phyloP scores from a whole-genome alignment of 2,888 invertebrate species.

The Cryptus armator region DNA sequence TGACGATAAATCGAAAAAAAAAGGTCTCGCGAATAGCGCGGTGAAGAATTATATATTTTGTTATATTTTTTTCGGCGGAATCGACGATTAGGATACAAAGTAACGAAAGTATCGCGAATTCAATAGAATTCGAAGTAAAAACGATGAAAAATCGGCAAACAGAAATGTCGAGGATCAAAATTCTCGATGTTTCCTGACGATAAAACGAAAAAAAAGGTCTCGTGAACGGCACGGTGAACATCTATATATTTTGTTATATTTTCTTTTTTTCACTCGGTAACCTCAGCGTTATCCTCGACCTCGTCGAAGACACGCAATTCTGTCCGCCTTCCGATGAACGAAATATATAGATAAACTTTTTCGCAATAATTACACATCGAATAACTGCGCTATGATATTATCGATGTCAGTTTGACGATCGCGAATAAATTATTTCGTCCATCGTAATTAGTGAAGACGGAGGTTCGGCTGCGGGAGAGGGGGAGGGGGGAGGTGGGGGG shows the following conservation, averaged over 20 bases:
- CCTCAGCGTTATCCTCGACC: constrained; percentile 31
- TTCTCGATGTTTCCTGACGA: background rate
- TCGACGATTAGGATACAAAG: no score
- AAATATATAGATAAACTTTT: background rate
- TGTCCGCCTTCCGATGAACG: background rate
- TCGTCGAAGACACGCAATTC: background rate
- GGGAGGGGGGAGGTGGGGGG: no score
- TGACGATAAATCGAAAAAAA: background rate
- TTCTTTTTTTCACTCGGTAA: background rate
- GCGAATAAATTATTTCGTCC: constrained; percentile 1
- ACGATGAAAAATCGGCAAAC: background rate
- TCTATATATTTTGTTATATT: background rate
- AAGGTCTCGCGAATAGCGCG: background rate
- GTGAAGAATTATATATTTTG: background rate
- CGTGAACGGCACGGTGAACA: background rate
- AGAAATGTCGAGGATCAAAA: background rate
- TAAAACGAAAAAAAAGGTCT: background rate
- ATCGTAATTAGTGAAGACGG: background rate
- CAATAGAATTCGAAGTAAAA: background rate
- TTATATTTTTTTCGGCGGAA: background rate
- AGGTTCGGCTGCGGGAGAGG: background rate
- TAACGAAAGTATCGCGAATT: no score
- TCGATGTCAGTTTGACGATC: background rate
- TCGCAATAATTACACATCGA: constrained; percentile 7
- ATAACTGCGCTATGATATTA: background rate